A percentile compares a stretch with the other conserved stretches of the same genome.
phyloP scores from a whole-genome alignment of 2,888 invertebrate genomes.

The Ormyrus rosae region DNA sequence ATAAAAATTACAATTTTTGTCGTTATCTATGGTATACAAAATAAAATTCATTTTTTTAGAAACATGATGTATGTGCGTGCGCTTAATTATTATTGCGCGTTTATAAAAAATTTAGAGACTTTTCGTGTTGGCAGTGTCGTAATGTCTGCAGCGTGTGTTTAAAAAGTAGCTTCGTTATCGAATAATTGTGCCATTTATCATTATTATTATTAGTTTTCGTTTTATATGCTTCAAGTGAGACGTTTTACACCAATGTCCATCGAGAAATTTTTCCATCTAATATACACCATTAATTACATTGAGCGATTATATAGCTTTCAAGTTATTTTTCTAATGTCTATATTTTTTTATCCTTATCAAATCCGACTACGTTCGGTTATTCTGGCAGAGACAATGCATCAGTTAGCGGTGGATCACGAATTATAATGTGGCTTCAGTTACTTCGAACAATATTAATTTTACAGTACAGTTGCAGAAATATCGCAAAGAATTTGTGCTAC shows the following conservation, averaged over 20 bases:
- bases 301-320: constrained; percentile 67
- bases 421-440: constrained; percentile 16
- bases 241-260: constrained; percentile 25
- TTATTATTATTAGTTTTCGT: neutral
- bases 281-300: constrained; percentile 65
- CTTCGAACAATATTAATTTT: constrained; percentile 9
- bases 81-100: neutral
- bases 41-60: constrained; percentile 33
- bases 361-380: constrained; percentile 21
- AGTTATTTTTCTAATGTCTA: constrained; percentile 63
- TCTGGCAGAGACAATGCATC: constrained; percentile 3
- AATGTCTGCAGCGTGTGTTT: constrained; percentile 29
- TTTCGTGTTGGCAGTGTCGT: constrained; percentile 38
- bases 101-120: constrained; percentile 32
- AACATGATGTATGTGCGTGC: constrained; percentile 1
- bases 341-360: constrained; percentile 44
- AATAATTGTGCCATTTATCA: neutral
- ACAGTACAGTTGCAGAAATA: constrained; percentile 39
- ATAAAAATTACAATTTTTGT: constrained; percentile 22
- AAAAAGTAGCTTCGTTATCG: constrained; percentile 25
- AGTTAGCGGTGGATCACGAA: neutral
- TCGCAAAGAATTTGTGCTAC: constrained; percentile 38
- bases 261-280: constrained; percentile 55
- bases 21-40: constrained; percentile 39
- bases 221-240: constrained; percentile 16